Evolutionary conservation across 2,888 invertebrate genomes (phyloP).

Genomic region (Gymnocheta viridis): DNA sequence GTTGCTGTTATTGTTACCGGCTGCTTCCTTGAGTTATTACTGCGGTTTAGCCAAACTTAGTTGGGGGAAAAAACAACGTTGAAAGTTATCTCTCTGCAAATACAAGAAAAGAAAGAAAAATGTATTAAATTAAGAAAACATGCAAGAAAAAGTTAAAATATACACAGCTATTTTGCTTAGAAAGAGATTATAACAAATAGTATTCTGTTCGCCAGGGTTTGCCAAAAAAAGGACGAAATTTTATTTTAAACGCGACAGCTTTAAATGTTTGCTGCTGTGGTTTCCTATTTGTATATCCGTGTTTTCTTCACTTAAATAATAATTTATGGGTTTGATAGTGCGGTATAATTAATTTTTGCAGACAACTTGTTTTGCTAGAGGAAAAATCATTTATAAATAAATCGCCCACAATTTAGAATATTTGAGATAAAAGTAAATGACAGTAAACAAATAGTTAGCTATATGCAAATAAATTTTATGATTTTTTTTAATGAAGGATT

Average conservation of each 20-base stretch:
- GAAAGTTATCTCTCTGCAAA: conserved; percentile 61
- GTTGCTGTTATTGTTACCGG: conserved; percentile 42
- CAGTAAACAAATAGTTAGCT: conserved; percentile 33
- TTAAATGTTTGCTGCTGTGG: conserved; percentile 18
- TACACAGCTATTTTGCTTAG: conserved; percentile 46
- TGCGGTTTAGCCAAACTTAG: conserved; percentile 62
- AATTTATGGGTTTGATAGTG: conserved; percentile 62
- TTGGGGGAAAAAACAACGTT: conserved; percentile 9
- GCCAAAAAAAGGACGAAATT: conserved; percentile 50
- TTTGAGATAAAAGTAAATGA: conserved; percentile 18
- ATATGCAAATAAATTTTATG: conserved; percentile 11
- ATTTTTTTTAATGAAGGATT: not conserved
- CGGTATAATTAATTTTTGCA: conserved; percentile 67
- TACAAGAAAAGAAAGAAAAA: conserved; percentile 41
- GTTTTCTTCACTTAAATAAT: conserved; percentile 39
- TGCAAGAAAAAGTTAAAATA: conserved; percentile 43
- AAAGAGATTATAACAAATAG: conserved; percentile 32
- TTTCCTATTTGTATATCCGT: not conserved
- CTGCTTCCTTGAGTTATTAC: conserved; percentile 69
- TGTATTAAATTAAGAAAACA: conserved; percentile 60
- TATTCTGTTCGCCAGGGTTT: conserved; percentile 13
- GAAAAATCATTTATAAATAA: conserved; percentile 26
- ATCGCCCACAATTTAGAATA: conserved; percentile 17
- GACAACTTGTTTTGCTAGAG: conserved; percentile 10
- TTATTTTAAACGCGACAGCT: conserved; percentile 29